Conservation (phyloP, 2,113 vertebrate species). For the Chlamydotis undulata region DNA sequence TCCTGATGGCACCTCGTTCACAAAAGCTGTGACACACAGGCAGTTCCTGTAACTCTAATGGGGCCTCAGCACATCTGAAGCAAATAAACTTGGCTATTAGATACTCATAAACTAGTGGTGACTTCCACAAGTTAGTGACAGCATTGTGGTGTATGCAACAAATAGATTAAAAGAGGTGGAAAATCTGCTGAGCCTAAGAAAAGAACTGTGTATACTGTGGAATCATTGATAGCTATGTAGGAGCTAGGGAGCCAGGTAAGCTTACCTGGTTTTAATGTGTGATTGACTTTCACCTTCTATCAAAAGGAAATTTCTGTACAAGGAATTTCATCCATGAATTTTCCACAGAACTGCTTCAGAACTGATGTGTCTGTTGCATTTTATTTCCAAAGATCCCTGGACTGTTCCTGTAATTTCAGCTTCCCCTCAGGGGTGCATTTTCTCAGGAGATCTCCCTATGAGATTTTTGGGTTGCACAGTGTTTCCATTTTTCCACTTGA, state of each 20-base stretch:
- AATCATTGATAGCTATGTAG: neutral
- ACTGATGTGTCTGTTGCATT: fast-evolving
- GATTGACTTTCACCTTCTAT: neutral
- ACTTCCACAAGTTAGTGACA: neutral
- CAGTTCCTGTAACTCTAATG: fast-evolving
- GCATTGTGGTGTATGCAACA: neutral
- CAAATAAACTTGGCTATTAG: neutral
- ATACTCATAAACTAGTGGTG: neutral
- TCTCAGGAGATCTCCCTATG: neutral
- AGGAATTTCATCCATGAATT: neutral
- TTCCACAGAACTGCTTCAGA: neutral
- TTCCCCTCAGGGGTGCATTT: neutral
- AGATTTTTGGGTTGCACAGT: neutral
- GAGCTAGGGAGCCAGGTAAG: neutral
- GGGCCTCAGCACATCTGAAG: neutral
- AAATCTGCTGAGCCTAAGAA: neutral
- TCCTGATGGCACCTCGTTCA: fast-evolving
- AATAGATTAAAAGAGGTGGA: neutral
- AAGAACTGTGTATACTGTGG: neutral
- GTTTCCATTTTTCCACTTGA: neutral
- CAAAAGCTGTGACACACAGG: neutral
- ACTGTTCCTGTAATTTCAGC: neutral
- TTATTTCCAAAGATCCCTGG: neutral
- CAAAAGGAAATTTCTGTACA: neutral
- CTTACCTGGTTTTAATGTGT: neutral